A percentile compares a stretch with the other conserved stretches of the same genome.
phyloP scores from a whole-genome alignment of 2,113 vertebrate genomes.

The Lophotis ruficrista region DNA sequence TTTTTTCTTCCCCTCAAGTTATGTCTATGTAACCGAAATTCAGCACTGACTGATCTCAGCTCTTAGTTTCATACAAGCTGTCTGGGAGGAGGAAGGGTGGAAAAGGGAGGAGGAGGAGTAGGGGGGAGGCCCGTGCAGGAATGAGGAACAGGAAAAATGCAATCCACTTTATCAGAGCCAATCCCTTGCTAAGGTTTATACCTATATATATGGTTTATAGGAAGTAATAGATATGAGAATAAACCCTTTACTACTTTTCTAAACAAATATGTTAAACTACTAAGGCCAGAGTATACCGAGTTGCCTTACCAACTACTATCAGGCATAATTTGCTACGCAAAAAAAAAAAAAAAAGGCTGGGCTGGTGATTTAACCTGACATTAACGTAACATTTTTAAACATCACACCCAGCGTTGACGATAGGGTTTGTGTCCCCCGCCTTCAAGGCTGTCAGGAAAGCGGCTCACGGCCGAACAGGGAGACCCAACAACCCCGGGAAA shows the following conservation, averaged over 20 bases:
- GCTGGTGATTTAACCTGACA: not conserved
- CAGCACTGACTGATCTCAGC: not conserved
- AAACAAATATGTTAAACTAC: not conserved
- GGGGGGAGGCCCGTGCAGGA: not conserved
- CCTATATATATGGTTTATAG: not conserved
- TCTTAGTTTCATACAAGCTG: not conserved
- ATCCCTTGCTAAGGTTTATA: not conserved
- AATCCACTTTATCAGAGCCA: slow-evolving; percentile 9
- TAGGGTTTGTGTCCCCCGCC: no score
- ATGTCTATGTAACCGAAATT: not conserved
- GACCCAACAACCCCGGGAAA: no score
- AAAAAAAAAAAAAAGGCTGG: no score
- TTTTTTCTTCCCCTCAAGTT: not conserved
- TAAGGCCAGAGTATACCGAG: not conserved
- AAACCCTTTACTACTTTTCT: not conserved
- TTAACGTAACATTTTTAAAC: not conserved
- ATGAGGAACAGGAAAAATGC: slow-evolving; percentile 66
- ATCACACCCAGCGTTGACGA: no score
- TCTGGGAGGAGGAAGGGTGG: not conserved
- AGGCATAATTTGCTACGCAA: not conserved
- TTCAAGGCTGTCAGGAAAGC: no score
- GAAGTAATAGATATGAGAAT: not conserved
- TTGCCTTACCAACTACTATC: not conserved
- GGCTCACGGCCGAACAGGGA: no score
- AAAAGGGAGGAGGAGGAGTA: not conserved